Percentiles rank a stretch among this genome's conserved stretches.
These are phyloP conservation scores for Catharus fuscescens DNA, from an alignment of 2,113 vertebrate species.

Conservation along the genomic window DNA sequence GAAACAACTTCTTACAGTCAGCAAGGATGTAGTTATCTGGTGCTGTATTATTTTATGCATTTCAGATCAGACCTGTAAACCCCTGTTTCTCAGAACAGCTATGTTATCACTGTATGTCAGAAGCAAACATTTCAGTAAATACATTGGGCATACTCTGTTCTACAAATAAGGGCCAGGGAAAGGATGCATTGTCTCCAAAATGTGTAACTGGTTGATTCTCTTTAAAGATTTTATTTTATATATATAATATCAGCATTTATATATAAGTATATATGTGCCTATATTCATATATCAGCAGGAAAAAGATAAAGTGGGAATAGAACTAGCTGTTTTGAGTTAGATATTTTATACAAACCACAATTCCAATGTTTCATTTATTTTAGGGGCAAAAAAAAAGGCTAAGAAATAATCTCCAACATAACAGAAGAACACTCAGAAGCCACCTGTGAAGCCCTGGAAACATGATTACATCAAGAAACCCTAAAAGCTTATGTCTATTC, in stretches of 20 bases:
- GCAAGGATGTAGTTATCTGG: not conserved
- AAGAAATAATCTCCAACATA: not conserved
- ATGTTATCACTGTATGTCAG: not conserved
- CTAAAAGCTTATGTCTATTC: not conserved
- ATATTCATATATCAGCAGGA: not conserved
- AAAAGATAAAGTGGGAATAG: not conserved
- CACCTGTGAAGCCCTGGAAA: not conserved
- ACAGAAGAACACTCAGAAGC: not conserved
- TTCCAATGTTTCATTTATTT: not conserved
- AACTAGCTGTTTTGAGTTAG: not conserved
- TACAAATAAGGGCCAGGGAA: not conserved
- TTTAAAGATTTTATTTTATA: not conserved
- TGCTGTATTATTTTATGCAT: not conserved
- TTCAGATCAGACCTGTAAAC: not conserved
- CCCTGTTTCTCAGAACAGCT: not conserved
- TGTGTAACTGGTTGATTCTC: not conserved
- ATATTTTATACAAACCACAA: not conserved
- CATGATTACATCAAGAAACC: not conserved
- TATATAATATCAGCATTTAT: not conserved
- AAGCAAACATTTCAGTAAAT: not conserved
- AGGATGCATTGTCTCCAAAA: not conserved
- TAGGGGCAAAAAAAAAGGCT: not conserved
- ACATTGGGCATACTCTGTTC: not conserved
- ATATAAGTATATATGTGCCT: not conserved
- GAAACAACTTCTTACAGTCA: not conserved